phyloP scores from a whole-genome alignment of 1,140 invertebrate genomes.

The Drosophila murphyi region DNA sequence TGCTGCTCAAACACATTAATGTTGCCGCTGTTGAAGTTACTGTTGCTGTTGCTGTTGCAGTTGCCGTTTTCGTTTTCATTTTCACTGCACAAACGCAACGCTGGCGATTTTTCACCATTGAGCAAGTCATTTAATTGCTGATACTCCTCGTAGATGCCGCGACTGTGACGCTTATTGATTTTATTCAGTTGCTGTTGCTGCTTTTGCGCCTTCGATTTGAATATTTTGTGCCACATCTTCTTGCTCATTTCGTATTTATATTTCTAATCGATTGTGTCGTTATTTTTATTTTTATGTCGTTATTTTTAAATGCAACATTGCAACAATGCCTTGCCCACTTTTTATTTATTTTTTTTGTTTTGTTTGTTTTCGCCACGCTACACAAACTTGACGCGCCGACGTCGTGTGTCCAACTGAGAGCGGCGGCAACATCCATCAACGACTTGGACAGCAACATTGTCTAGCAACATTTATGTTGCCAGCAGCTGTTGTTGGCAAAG shows the following conservation, averaged over 20 bases:
- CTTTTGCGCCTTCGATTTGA: conserved; percentile 77
- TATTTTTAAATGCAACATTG: conserved; percentile 50
- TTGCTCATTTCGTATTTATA: conserved; percentile 67
- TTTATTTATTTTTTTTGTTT: neutral
- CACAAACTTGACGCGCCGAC: conserved; percentile 60
- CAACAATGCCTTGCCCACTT: neutral
- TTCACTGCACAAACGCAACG: conserved; percentile 41
- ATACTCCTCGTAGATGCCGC: conserved; percentile 75
- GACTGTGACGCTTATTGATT: conserved; percentile 78
- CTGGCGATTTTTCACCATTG: conserved; percentile 49
- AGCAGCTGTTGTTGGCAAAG: conserved; percentile 19
- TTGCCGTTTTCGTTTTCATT: conserved; percentile 54
- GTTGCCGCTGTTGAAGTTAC: conserved; percentile 21
- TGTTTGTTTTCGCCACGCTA: neutral
- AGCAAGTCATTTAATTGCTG: conserved; percentile 72
- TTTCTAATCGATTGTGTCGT: conserved; percentile 10
- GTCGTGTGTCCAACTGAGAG: conserved; percentile 55
- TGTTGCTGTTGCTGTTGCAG: conserved; percentile 22
- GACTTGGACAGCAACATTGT: neutral
- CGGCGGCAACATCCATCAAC: conserved; percentile 32
- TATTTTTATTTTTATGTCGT: conserved; percentile 22
- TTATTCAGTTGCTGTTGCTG: conserved; percentile 59
- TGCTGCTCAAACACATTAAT: conserved; percentile 71
- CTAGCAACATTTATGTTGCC: conserved; percentile 41
- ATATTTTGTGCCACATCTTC: conserved; percentile 84